Evolutionary conservation across 2,113 vertebrate species (phyloP), one percentile per base, ranked within the genome.

Genomic region (Bagarius yarrelli): DNA sequence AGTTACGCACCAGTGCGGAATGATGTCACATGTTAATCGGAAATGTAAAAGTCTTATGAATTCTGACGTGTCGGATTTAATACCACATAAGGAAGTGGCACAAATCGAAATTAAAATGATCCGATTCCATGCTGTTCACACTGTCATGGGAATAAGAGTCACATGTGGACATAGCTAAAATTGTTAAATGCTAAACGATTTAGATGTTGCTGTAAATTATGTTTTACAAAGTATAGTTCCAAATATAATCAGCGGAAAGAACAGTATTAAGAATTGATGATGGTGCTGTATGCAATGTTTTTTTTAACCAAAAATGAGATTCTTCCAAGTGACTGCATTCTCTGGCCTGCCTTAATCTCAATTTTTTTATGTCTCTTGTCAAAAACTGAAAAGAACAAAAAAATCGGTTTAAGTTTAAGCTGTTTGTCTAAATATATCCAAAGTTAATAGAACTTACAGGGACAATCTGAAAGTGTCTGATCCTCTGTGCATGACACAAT

Each of bases 401-500:
- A 30, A 50, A 50, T 1, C 11, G n/a, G 19, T 23, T 18, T 40
- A 4, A 8, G 52, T 67, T 44, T 44, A 19, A 44, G 36, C 8
- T n/a, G 40, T 4, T 50, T 71, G 44, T 14, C 70, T 72, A 19
- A 14, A 67, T 18, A 74, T 53, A 53, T 19, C 56, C 25, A 70
- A 56, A n/a, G 11, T 56, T 53, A 19, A 32, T 40, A 44, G 47
- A 91, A 96, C 97, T 97, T 92, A 99, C 98, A 59, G 95, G 97
- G 89, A 98, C 85, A 88, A 99, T 99, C 89, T 98, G 96, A 93
- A 98, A 97, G 92, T 99, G 98, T 91, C 97, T 99, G 93, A 98
- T 94, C 94, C 95, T 98, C 92, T 97, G 95, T 90, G 91, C 92
- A 88, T 99, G 94, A 91, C 97, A 98, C 91, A 99, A 84, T 55